These are phyloP conservation scores for Notamacropus eugenii DNA, from an alignment of 2,797 vertebrate genomes.

Conservation along the genomic window DNA sequence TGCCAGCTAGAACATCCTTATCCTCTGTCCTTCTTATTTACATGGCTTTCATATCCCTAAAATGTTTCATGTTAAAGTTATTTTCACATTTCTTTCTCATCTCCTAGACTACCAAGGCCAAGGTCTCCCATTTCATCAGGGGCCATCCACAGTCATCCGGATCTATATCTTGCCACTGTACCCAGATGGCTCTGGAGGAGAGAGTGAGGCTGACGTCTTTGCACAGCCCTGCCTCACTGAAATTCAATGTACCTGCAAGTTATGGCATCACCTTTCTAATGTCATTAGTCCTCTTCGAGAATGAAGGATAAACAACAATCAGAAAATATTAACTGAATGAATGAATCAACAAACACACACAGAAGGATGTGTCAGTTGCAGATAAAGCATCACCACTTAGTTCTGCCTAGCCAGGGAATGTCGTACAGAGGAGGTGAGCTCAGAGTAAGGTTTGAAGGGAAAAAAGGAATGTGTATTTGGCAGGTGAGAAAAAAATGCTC, in stretches of 20 bases:
- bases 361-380: neutral
- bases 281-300: neutral
- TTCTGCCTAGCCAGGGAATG: constrained; percentile 15
- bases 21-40: neutral
- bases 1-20: neutral
- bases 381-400: neutral
- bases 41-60: neutral
- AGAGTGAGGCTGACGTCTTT: neutral
- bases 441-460: constrained; percentile 16
- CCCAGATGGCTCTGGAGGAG: neutral
- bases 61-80: neutral
- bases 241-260: neutral
- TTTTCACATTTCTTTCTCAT: neutral
- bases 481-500: constrained; percentile 26
- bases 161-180: neutral
- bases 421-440: neutral
- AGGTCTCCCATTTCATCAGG: no score
- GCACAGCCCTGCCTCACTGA: neutral
- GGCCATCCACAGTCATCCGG: neutral
- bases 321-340: neutral
- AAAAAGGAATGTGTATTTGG: constrained; percentile 26
- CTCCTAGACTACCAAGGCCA: neutral
- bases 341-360: neutral
- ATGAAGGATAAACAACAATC: neutral
- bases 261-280: neutral